Percentiles rank a stretch among this genome's conserved stretches.
These are phyloP conservation scores for Pseudoatta argentina DNA, from an alignment of 1,140 invertebrate species.

Conservation along the genomic window DNA sequence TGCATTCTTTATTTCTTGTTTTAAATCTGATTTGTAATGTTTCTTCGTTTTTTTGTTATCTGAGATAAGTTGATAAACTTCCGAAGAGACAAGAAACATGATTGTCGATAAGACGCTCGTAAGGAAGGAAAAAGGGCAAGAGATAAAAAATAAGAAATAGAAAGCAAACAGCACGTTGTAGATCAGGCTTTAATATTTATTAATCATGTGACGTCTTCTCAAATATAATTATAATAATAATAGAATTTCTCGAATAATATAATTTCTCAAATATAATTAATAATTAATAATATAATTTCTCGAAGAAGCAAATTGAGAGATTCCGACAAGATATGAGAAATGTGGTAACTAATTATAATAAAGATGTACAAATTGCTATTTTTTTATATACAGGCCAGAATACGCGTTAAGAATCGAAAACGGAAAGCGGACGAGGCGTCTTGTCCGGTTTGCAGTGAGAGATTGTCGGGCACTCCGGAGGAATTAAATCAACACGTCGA, in stretches of 20 bases:
- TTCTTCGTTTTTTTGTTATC: no score
- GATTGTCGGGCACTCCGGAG: constrained; percentile 88
- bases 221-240: no score
- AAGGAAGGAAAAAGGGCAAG: no score
- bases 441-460: constrained; percentile 92
- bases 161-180: no score
- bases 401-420: constrained; percentile 89
- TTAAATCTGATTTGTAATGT: no score
- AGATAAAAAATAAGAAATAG: no score
- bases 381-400: constrained; percentile 85
- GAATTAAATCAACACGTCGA: constrained; percentile 93
- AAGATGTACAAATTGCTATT: not conserved
- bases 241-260: constrained; percentile 2
- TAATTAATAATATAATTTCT: not conserved
- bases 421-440: constrained; percentile 90
- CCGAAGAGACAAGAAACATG: no score
- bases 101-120: no score
- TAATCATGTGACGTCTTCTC: not conserved
- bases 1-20: constrained; percentile 69
- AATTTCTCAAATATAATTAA: not conserved
- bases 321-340: not conserved
- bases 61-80: no score
- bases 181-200: not conserved
- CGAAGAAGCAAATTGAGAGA: not conserved
- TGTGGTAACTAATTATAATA: not conserved